These are phyloP conservation scores for Netelia fuscicornis DNA, from an alignment of 2,888 invertebrate genomes.

Conservation along the genomic window DNA sequence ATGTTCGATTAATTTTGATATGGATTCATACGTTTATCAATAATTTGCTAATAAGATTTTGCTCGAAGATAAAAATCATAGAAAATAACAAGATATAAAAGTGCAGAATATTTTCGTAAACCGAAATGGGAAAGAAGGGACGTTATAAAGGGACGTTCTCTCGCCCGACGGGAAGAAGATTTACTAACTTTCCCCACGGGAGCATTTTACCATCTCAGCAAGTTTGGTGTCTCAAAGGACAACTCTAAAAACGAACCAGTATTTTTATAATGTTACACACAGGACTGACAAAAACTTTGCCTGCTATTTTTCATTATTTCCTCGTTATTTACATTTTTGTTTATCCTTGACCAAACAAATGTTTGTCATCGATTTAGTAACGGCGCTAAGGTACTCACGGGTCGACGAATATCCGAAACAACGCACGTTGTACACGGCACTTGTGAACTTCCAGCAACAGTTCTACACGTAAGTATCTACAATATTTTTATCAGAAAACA, in stretches of 20 bases:
- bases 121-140: not conserved
- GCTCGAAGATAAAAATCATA: constrained; percentile 16
- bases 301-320: not conserved
- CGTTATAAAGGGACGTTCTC: constrained; percentile 11
- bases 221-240: constrained; percentile 41
- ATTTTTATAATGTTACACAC: constrained; percentile 1
- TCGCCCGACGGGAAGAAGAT: constrained; percentile 30
- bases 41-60: not conserved
- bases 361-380: constrained; percentile 71
- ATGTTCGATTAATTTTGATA: not conserved
- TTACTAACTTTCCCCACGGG: not conserved
- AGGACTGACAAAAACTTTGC: constrained; percentile 11
- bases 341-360: constrained; percentile 66
- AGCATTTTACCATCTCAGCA: constrained; percentile 32
- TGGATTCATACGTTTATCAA: not conserved
- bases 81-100: constrained; percentile 23
- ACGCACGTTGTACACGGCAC: constrained; percentile 78
- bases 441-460: constrained; percentile 72
- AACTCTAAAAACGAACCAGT: constrained; percentile 64
- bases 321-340: constrained; percentile 6
- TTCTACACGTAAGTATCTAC: constrained; percentile 73
- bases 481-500: not conserved
- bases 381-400: constrained; percentile 75
- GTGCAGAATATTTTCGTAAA: constrained; percentile 2
- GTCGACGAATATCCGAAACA: constrained; percentile 66